These are phyloP conservation scores for Microctenopoma steveboyesi DNA, from an alignment of 2,797 vertebrate genomes.

Conservation along the genomic window DNA sequence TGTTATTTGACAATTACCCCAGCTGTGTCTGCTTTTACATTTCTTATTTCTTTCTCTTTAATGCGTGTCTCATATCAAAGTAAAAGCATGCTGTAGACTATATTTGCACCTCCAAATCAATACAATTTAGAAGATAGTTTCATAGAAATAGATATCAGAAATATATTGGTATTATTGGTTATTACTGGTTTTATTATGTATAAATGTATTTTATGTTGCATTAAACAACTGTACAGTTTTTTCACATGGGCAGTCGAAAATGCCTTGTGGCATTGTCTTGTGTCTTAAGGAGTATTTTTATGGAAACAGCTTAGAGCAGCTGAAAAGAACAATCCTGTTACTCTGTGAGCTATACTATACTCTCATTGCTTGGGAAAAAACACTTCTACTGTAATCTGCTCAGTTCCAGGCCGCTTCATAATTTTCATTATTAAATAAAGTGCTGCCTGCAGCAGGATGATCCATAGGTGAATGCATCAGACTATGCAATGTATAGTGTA, in stretches of 20 bases:
- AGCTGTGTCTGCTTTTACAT: constrained; percentile 9
- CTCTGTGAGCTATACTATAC: constrained; percentile 21
- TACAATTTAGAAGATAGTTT: not conserved
- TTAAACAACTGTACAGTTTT: constrained; percentile 25
- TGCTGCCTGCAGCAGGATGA: constrained; percentile 46
- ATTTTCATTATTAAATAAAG: constrained; percentile 71
- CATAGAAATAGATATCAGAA: not conserved
- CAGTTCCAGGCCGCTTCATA: constrained; percentile 48
- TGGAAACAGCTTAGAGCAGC: constrained; percentile 45
- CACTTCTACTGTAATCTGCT: constrained; percentile 61
- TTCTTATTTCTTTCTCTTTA: not conserved
- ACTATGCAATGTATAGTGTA: constrained; percentile 24
- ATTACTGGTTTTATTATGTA: not conserved
- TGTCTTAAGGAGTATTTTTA: constrained; percentile 35
- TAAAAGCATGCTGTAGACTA: not conserved
- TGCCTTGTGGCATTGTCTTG: constrained; percentile 18
- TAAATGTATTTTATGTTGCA: constrained; percentile 10
- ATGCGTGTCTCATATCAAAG: not conserved
- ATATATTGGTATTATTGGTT: not conserved
- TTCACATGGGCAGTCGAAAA: constrained; percentile 27
- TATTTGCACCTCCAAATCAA: not conserved
- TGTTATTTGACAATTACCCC: constrained; percentile 26
- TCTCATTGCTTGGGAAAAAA: constrained; percentile 35
- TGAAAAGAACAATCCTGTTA: constrained; percentile 55
- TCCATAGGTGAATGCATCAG: constrained; percentile 32